A percentile compares a stretch with the other conserved stretches of the same genome.
Evolutionary conservation across 1,140 invertebrate genomes (phyloP).

Genomic region (Drosophila triauraria): DNA sequence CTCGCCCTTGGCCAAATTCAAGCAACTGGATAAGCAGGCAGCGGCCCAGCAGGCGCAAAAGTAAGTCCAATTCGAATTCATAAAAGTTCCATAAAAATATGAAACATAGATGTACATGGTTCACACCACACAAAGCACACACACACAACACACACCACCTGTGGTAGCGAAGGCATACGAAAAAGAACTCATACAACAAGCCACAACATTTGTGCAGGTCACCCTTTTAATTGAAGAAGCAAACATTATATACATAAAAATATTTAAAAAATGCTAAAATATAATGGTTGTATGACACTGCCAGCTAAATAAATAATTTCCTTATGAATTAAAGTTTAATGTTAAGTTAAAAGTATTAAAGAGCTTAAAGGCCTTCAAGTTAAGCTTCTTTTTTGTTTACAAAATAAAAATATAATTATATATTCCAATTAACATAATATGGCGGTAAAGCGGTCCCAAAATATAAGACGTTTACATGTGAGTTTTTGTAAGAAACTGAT

Average conservation of each 20-base stretch:
- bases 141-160: conserved; percentile 5
- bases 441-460: no score
- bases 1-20: conserved; percentile 95
- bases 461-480: no score
- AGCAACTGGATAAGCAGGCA: conserved; percentile 93
- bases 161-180: conserved; percentile 11
- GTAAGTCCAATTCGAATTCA: conserved; percentile 86
- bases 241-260: neutral
- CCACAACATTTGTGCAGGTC: conserved; percentile 18
- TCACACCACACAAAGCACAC: neutral
- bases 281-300: no score
- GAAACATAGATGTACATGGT: conserved; percentile 6
- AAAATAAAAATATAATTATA: no score
- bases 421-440: no score
- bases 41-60: conserved; percentile 91
- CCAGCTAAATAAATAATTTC: no score
- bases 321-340: no score
- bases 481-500: no score
- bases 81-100: neutral
- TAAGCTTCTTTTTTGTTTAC: no score
- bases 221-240: conserved; percentile 1
- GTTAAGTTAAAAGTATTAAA: no score
- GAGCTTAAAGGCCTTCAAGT: no score
- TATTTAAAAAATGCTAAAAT: neutral
- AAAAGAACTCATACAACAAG: conserved; percentile 2